Conservation (phyloP, 1,140 invertebrate species). For the Papilio glaucus region DNA sequence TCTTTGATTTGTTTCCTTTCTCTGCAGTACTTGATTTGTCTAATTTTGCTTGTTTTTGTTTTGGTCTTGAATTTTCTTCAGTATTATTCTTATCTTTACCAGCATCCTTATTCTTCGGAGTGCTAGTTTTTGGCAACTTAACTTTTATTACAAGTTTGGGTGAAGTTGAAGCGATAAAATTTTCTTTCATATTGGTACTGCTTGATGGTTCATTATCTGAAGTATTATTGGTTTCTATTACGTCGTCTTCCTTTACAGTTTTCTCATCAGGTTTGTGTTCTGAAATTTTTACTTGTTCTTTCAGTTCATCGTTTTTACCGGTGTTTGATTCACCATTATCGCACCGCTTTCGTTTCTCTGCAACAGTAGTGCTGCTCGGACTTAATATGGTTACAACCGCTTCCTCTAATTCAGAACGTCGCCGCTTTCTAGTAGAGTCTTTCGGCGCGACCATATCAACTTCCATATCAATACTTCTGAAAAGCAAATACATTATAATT, state of each 20-base stretch:
- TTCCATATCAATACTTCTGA: conserved; percentile 54
- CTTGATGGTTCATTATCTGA: conserved; percentile 44
- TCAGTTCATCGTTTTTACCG: conserved; percentile 22
- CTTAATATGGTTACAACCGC: conserved; percentile 64
- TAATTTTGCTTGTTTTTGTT: conserved; percentile 43
- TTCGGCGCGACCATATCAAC: conserved; percentile 44
- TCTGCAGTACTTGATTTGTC: conserved; percentile 49
- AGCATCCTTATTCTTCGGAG: conserved; percentile 50
- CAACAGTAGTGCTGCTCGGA: conserved; percentile 33
- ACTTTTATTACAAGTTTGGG: conserved; percentile 54
- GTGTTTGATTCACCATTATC: conserved; percentile 44
- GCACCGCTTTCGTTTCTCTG: conserved; percentile 60
- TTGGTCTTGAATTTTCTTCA: conserved; percentile 37
- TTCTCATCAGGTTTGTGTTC: conserved; percentile 28
- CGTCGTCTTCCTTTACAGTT: conserved; percentile 24
- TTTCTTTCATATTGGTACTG: conserved; percentile 37
- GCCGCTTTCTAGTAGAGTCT: conserved; percentile 61
- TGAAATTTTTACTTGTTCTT: conserved; percentile 22
- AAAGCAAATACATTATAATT: conserved; percentile 41
- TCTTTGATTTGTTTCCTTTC: conserved; percentile 53
- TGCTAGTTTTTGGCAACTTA: conserved; percentile 46
- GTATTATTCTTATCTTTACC: conserved; percentile 38
- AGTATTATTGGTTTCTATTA: conserved; percentile 24
- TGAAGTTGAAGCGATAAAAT: conserved; percentile 45
- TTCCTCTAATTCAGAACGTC: conserved; percentile 66